Evolutionary conservation across 2,113 vertebrate species (phyloP), one percentile per base, ranked within the genome.

Genomic region (Charadrius vociferus): DNA sequence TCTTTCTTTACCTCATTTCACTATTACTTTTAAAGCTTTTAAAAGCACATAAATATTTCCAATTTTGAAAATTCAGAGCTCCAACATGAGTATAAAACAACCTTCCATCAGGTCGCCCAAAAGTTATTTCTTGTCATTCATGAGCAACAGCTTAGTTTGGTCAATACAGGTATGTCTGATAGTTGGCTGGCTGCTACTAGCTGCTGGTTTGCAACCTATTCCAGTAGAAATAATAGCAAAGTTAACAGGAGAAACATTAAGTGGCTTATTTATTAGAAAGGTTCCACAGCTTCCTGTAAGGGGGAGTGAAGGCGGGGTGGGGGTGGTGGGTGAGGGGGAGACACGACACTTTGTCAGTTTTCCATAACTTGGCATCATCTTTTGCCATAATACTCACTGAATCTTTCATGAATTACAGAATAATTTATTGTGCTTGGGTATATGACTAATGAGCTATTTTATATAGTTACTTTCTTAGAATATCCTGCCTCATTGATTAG

Each of bases 191-290:
- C 17, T 62, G 7, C 56, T 75, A 32, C 41, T 67, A 82, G 24
- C 61, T 78, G 41, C n/a, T 81, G 53, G 9, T 85, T 91, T 91
- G 58, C 11, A 36, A 86, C 34, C 8, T 85, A 32, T 63, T 95
- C 93, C 84, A 70, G 26, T 29, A 61, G 59, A 86, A 96, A 92
- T 27, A 7, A 74, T 55, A 94, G 30, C 45, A 73, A 74, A 88
- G 43, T 30, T 81, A 89, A 94, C 19, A 88, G 72, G n/a, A 77
- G 32, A 58, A 70, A 49, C 12, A 71, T 39, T 58, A 81, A 85
- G 37, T 80, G 20, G 77, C 73, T 96, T 88, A 96, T 74, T 94
- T 90, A 90, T 80, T 96, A 87, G 59, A 84, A 94, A 77, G 41
- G 8, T 90, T 92, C 58, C 81, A 90, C 21, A 66, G 45, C 27